phyloP scores from a whole-genome alignment of 1,140 invertebrate genomes.

The Bradysia coprophila region DNA sequence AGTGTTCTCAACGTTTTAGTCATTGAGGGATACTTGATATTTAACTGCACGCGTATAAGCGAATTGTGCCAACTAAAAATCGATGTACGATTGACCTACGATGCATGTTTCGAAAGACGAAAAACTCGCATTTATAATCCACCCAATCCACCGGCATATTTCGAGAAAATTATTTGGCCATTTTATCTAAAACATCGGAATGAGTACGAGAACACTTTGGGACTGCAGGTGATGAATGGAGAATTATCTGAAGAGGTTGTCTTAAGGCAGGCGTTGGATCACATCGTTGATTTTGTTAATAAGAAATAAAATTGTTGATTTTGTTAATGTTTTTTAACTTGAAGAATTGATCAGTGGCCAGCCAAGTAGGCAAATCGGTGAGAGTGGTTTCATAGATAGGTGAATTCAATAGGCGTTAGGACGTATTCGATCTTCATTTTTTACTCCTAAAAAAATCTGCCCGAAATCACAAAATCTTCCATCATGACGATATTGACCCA shows the following conservation, averaged over 20 bases:
- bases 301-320: too few species aligned
- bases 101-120: constrained; percentile 40
- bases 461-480: too few species aligned
- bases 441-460: too few species aligned
- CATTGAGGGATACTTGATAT: constrained; percentile 57
- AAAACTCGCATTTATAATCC: constrained; percentile 43
- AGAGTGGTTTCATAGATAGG: too few species aligned
- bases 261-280: too few species aligned
- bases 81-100: constrained; percentile 46
- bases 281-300: too few species aligned
- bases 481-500: too few species aligned
- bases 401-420: too few species aligned
- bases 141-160: constrained; percentile 60
- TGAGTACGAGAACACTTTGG: constrained; percentile 18
- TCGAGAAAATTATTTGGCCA: constrained; percentile 60
- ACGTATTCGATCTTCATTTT: too few species aligned
- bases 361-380: too few species aligned
- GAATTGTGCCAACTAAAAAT: constrained; percentile 51
- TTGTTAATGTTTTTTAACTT: too few species aligned
- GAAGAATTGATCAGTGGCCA: too few species aligned
- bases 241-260: constrained; percentile 6
- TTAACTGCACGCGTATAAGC: constrained; percentile 42
- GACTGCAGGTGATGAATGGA: constrained; percentile 19
- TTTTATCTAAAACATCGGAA: constrained; percentile 30
- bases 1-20: constrained; percentile 35